These are phyloP conservation scores for Morelia viridis DNA, from an alignment of 2,797 vertebrate species.

Conservation along the genomic window DNA sequence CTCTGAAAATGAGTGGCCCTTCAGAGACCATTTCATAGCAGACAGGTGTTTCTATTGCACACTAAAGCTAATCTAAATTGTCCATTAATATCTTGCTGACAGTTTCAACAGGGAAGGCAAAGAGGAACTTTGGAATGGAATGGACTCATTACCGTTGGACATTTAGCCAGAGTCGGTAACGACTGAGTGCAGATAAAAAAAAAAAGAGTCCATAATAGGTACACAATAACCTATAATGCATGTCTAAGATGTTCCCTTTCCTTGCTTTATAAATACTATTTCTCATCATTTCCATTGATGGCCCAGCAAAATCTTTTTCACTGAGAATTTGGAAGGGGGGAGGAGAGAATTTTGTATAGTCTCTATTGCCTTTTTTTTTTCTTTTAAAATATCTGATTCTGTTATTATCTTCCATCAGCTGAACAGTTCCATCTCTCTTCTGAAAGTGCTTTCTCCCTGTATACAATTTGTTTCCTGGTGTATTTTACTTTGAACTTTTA, in stretches of 20 bases:
- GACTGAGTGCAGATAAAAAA: too few species aligned
- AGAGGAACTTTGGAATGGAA: not conserved
- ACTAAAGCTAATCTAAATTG: slow-evolving; percentile 16
- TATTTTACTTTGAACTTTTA: slow-evolving; percentile 60
- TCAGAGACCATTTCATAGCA: slow-evolving; percentile 19
- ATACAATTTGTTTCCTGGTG: slow-evolving; percentile 54
- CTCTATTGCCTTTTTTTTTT: not conserved
- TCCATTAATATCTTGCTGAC: slow-evolving; percentile 13
- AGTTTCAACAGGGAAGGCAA: slow-evolving; percentile 28
- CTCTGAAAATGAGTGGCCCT: slow-evolving; percentile 7
- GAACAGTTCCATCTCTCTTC: slow-evolving; percentile 41
- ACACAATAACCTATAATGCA: slow-evolving; percentile 16
- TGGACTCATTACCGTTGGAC: slow-evolving; percentile 19
- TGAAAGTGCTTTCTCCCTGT: slow-evolving; percentile 49
- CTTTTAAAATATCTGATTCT: slow-evolving; percentile 48
- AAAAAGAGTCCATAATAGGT: slow-evolving; percentile 9
- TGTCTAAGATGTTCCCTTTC: slow-evolving; percentile 15
- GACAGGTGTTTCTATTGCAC: not conserved
- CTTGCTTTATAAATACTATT: slow-evolving; percentile 35
- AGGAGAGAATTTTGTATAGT: not conserved
- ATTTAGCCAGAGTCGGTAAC: slow-evolving; percentile 3
- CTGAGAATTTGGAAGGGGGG: not conserved
- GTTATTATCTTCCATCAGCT: slow-evolving; percentile 44
- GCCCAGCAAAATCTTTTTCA: slow-evolving; percentile 27
- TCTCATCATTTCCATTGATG: slow-evolving; percentile 27